A percentile compares a stretch with the other conserved stretches of the same genome.
These are phyloP conservation scores for Drosophila antonietae DNA, from an alignment of 2,888 invertebrate species.

Conservation along the genomic window DNA sequence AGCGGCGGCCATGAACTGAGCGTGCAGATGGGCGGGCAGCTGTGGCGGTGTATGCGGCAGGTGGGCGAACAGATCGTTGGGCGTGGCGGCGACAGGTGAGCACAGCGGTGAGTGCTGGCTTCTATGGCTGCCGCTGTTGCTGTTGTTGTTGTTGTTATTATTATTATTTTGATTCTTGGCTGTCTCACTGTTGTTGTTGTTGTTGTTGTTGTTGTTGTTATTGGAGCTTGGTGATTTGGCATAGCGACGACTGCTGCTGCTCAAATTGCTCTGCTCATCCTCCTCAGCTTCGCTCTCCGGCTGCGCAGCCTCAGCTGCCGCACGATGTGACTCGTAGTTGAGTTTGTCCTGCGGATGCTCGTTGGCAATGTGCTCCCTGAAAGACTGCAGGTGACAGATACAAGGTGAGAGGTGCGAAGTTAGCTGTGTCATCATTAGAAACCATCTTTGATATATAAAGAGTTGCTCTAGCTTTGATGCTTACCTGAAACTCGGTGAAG, in stretches of 20 bases:
- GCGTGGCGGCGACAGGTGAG: conserved; percentile 53
- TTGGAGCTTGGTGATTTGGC: conserved; percentile 55
- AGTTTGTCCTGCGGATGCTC: conserved; percentile 84
- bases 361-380: conserved; percentile 85
- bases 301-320: conserved; percentile 55
- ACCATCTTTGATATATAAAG: neutral
- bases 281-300: conserved; percentile 66
- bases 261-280: conserved; percentile 71
- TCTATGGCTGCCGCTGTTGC: conserved; percentile 43
- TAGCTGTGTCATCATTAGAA: neutral
- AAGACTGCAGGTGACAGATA: conserved; percentile 66
- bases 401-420: neutral
- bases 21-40: conserved; percentile 71
- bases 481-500: conserved; percentile 84
- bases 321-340: conserved; percentile 73
- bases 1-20: conserved; percentile 82
- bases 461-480: neutral
- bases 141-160: conserved; percentile 33
- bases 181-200: conserved; percentile 54
- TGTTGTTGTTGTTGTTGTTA: conserved; percentile 50
- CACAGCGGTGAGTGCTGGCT: conserved; percentile 62
- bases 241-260: conserved; percentile 62
- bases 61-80: conserved; percentile 63
- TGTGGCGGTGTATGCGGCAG: conserved; percentile 58
- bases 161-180: conserved; percentile 64